Evolutionary conservation across 1,140 invertebrate species (phyloP), one percentile per base, ranked within the genome.

Genomic region (Ips typographus): DNA sequence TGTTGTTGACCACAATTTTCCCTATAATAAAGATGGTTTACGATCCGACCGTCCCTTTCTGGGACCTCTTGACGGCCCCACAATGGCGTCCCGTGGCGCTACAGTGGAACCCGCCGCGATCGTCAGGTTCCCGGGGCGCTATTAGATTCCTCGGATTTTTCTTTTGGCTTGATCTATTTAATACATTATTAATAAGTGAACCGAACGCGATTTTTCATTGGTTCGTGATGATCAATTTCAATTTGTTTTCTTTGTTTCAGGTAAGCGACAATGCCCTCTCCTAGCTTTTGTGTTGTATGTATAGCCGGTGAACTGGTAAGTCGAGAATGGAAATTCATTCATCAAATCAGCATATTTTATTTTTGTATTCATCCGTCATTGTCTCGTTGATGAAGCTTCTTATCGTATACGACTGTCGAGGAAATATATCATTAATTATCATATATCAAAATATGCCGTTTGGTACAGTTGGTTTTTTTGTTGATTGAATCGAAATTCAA

Each of bases 11-110:
- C 56, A 67, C 55, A 68, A 60, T 68, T 4, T 63, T 22, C 22
- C 22, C 22, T 22, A 65, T 73, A 71, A 71, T 68, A 68, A 68
- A 70, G 68, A 73, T 70, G 57, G 65, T 73, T 73, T 68, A 68
- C 69, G 72, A 65, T 43, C 59, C 40, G 42, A 44, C 40, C 37
- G 55, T 51, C 41, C 22, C 58, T 56, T 61, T 68, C 66, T 68
- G 39, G 60, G 55, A 61, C 65, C 67, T 71, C 72, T 71, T 71
- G 69, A 73, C 72, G 72, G 52, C 47, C 47, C 53, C 61, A 73
- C 72, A 73, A 73, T 71, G 66, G 44, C 66, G 40, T 47, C 72
- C 72, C 59, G 52, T 66, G 52, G 70, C 40, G 65, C 65, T n/a
- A 65, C 72, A 72, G 52, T 22, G 72, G 63, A 61, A 56, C 73